Evolutionary conservation across 2,797 vertebrate genomes (phyloP).

Genomic region (Chiroxiphia lanceolata): DNA sequence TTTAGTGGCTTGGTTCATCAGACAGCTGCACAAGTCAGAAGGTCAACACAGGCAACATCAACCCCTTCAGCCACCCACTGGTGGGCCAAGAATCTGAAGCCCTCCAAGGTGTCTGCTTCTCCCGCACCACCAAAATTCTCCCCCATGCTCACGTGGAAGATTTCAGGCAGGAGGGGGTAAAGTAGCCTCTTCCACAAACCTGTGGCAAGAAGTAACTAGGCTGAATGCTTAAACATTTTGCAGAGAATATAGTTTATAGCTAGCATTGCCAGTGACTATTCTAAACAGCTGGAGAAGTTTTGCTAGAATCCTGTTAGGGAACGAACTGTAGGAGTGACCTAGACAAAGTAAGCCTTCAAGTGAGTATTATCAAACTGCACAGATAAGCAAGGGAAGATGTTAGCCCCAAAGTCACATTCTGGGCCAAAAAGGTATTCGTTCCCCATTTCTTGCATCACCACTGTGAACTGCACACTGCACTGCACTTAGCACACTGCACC

Average conservation of each 20-base stretch:
- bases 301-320: background rate
- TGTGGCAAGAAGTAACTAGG: background rate
- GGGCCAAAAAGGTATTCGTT: background rate
- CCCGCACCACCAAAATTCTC: accelerated
- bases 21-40: accelerated
- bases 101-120: background rate
- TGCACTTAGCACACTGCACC: background rate
- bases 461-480: background rate
- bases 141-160: accelerated
- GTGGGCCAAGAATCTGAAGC: background rate
- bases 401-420: background rate
- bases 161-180: background rate
- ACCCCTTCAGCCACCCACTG: background rate
- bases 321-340: background rate
- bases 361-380: background rate
- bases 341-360: background rate
- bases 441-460: background rate
- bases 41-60: background rate
- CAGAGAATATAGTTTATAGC: background rate
- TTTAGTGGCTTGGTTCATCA: background rate
- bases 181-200: background rate
- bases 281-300: background rate
- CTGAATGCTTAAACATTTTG: background rate
- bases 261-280: background rate
- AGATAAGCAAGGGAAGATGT: background rate